Evolutionary conservation across 2,888 invertebrate genomes (phyloP).

Genomic region (Ornithoptera alexandrae): DNA sequence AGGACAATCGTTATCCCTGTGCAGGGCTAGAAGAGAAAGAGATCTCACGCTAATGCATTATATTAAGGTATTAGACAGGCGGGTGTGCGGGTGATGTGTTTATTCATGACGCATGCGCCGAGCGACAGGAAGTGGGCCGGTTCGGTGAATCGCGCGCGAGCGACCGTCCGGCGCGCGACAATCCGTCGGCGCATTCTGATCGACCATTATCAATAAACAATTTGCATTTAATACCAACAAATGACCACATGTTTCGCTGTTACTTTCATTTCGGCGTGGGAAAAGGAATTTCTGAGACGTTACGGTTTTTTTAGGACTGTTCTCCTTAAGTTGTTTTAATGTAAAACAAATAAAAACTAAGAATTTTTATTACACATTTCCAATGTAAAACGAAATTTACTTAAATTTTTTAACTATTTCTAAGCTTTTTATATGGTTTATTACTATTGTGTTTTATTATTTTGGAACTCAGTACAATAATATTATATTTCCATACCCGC

Average conservation of each 20-base stretch:
- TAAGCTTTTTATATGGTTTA: no score
- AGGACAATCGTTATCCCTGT: not conserved
- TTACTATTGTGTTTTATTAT: no score
- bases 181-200: conserved; percentile 46
- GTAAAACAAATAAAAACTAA: no score
- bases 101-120: conserved; percentile 63
- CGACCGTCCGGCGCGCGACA: conserved; percentile 53
- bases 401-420: no score
- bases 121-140: conserved; percentile 65
- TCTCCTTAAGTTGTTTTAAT: no score
- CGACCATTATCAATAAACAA: conserved; percentile 48
- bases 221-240: conserved; percentile 36
- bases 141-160: conserved; percentile 61
- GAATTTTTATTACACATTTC: no score
- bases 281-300: not conserved
- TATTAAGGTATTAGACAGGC: conserved; percentile 13
- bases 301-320: not conserved
- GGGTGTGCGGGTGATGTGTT: conserved; percentile 41
- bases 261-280: conserved; percentile 21
- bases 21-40: not conserved
- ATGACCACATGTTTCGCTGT: conserved; percentile 31
- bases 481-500: no score
- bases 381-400: no score
- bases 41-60: conserved; percentile 26
- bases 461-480: no score